phyloP scores from a whole-genome alignment of 37 sponge, comb jelly and placozoan species.

The Oscarella lobularis region DNA sequence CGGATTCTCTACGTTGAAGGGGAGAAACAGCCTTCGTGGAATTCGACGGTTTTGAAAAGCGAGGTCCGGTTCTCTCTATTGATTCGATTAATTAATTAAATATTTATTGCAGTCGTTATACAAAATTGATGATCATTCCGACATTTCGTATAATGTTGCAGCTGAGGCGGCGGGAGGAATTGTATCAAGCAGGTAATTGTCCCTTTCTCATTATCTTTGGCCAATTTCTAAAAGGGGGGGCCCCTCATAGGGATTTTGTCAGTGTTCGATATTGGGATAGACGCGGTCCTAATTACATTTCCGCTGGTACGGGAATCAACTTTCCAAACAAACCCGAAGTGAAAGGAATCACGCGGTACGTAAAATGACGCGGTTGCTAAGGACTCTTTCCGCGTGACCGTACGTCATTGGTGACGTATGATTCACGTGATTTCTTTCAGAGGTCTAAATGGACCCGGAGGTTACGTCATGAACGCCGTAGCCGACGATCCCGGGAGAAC shows the following conservation, averaged over 20 bases:
- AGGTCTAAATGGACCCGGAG: background rate
- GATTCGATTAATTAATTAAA: too few relatives aligned
- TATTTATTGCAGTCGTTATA: too few relatives aligned
- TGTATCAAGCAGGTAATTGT: background rate
- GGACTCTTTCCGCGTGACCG: too few relatives aligned
- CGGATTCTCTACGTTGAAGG: background rate
- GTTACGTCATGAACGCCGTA: background rate
- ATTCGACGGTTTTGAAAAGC: background rate
- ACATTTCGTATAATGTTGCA: conserved; percentile 1
- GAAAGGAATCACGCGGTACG: too few relatives aligned
- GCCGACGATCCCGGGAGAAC: background rate
- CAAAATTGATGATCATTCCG: background rate
- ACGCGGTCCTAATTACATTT: background rate
- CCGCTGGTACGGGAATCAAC: background rate
- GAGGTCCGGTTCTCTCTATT: background rate
- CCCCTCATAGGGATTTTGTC: background rate
- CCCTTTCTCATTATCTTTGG: background rate
- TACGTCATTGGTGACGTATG: too few relatives aligned
- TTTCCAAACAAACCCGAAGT: too few relatives aligned
- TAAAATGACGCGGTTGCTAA: too few relatives aligned
- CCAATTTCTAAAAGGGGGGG: too few relatives aligned
- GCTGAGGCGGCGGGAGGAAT: background rate
- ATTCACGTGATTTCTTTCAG: too few relatives aligned
- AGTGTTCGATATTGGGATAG: background rate
- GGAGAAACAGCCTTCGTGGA: background rate